Conservation (phyloP, 2,797 vertebrate species). For the Anguilla anguilla region DNA sequence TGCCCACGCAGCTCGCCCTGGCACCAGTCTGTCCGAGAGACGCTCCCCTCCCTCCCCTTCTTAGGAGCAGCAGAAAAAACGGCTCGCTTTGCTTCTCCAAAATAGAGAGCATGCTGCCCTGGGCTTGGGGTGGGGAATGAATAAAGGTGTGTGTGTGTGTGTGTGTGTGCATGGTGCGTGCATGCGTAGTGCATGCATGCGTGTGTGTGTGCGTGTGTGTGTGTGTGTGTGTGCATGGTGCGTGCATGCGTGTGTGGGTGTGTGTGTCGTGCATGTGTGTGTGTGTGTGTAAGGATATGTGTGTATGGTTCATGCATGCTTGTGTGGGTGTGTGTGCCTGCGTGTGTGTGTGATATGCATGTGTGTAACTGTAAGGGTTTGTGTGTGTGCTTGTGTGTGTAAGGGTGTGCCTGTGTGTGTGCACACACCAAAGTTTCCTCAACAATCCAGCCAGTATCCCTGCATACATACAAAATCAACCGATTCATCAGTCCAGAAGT, state of each 20-base stretch:
- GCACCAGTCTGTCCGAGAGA: slow-evolving; percentile 59
- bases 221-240: not conserved
- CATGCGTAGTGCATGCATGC: no score
- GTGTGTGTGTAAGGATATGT: not conserved
- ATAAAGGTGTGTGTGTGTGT: not conserved
- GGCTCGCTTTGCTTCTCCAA: slow-evolving; percentile 41
- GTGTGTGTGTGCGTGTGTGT: no score
- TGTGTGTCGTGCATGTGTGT: not conserved
- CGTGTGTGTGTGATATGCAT: no score
- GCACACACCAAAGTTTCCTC: no score
- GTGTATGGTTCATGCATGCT: not conserved
- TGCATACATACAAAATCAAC: not conserved
- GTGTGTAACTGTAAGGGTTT: not conserved
- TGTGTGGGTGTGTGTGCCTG: not conserved
- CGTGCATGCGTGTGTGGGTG: no score
- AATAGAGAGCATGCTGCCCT: slow-evolving; percentile 36
- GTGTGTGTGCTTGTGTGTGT: not conserved
- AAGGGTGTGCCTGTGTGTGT: not conserved
- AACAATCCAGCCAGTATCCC: not conserved
- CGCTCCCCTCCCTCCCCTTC: slow-evolving; percentile 1
- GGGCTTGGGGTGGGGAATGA: slow-evolving; percentile 22
- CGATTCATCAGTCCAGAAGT: not conserved
- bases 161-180: not conserved
- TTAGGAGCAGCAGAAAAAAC: slow-evolving; percentile 44
- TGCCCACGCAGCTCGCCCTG: slow-evolving; percentile 46